A percentile compares a stretch with the other conserved stretches of the same genome.
phyloP scores from a whole-genome alignment of 2,113 vertebrate genomes.

The Lates calcarifer region DNA sequence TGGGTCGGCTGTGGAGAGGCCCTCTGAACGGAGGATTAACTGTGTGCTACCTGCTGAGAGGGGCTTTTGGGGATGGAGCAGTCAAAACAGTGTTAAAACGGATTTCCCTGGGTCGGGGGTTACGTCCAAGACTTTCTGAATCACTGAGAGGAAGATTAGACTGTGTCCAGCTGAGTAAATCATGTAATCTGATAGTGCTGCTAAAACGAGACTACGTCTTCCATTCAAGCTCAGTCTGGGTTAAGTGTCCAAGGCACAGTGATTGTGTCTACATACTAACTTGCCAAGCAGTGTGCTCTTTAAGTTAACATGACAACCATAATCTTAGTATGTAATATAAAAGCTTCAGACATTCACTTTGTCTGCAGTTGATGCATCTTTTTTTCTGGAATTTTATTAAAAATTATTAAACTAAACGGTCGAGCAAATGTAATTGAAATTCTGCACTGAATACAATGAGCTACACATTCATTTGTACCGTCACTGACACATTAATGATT shows the following conservation, averaged over 20 bases:
- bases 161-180: slow-evolving; percentile 49
- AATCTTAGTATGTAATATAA: neutral
- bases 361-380: neutral
- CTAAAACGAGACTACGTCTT: slow-evolving; percentile 45
- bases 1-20: slow-evolving; percentile 28
- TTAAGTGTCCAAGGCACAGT: slow-evolving; percentile 5
- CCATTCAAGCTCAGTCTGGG: slow-evolving; percentile 39
- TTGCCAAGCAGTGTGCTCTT: neutral
- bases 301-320: neutral
- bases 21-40: slow-evolving; percentile 37
- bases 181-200: slow-evolving; percentile 55
- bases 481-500: neutral
- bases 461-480: neutral
- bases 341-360: neutral
- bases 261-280: slow-evolving; percentile 22
- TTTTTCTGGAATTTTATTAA: neutral
- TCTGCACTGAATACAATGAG: neutral
- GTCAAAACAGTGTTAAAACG: slow-evolving; percentile 42
- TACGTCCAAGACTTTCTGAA: slow-evolving; percentile 27
- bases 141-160: slow-evolving; percentile 61
- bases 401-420: neutral
- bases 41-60: slow-evolving; percentile 55
- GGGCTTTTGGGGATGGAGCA: neutral
- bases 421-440: neutral
- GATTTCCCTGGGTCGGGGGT: slow-evolving; percentile 22